Base-by-base conservation (phyloP, 1,140 invertebrate genomes). In the Drosophila sulfurigaster region DNA sequence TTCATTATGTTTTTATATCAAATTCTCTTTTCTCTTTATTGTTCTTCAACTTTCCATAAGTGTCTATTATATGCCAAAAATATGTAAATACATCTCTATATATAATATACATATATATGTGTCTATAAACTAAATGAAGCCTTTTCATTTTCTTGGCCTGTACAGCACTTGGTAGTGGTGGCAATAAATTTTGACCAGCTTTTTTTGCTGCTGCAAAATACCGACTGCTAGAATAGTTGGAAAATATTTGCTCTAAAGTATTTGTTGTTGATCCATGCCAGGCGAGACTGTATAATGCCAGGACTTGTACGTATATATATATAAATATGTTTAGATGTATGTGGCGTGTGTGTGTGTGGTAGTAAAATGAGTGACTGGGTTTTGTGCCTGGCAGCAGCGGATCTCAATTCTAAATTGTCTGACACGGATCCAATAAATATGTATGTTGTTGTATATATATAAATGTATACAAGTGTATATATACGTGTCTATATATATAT, bases 11-110 rank as follows among this genome's bases (percentile, higher is more conserved):
- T 41, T 68, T 64, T 45, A 28, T 58, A 57, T 63, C 52, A 58
- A 58, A 35, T 48, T 65, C 60, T 13, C 20, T 38, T 49, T n/a
- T 63, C 28, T 54, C 10, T 58, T 79, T 78, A 83, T 81, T 80
- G 64, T 82, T 79, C 65, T 77, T 64, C 52, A 73, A 79, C 57
- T 67, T 48, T 69, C 73, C 66, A 63, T 80, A 76, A 77, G 76
- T 86, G 69, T 82, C 66, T 82, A 77, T 87, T 74, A 88, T 74
- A 88, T 87, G 83, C 82, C 83, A 88, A 87, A 88, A 87, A 87
- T 88, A 80, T 87, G 83, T 87, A 87, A 88, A 87, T 87, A 87
- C 82, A 87, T 80, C 73, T 87, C 82, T 86, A 76, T 86, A 87
- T 67, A 76, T 79, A 76, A 79, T 78, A 74, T 75, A 78, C 67